Evolutionary conservation across 2,113 vertebrate genomes (phyloP).

Genomic region (Monopterus albus): DNA sequence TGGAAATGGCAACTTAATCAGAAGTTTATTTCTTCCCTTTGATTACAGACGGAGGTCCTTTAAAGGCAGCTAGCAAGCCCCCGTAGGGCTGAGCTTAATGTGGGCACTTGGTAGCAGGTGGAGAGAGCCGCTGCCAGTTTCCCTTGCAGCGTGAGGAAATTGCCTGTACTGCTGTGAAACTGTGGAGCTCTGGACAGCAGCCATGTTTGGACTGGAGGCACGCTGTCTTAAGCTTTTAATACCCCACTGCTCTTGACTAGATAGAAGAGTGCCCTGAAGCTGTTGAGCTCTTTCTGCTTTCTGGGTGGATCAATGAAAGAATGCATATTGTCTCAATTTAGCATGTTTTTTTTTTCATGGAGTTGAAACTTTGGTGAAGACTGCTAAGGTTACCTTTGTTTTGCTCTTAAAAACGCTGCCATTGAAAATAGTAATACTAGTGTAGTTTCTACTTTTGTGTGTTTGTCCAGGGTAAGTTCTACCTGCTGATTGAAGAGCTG

Average conservation of each 20-base stretch:
- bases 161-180: conserved; percentile 73
- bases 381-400: neutral
- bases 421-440: neutral
- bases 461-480: conserved; percentile 91
- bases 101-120: conserved; percentile 80
- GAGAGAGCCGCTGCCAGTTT: conserved; percentile 77
- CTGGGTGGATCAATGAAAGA: conserved; percentile 39
- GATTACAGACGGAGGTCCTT: conserved; percentile 49
- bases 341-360: neutral
- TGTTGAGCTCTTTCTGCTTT: conserved; percentile 34
- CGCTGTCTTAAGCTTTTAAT: conserved; percentile 76
- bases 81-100: conserved; percentile 57
- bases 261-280: conserved; percentile 68
- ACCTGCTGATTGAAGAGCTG: conserved; percentile 95
- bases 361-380: neutral
- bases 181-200: conserved; percentile 68
- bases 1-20: conserved; percentile 16
- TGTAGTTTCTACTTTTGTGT: conserved; percentile 2
- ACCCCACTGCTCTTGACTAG: conserved; percentile 72
- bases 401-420: neutral
- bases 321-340: conserved; percentile 15
- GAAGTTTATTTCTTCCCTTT: conserved; percentile 48
- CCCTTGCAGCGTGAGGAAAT: conserved; percentile 73
- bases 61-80: conserved; percentile 40
- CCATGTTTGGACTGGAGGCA: conserved; percentile 76